These are phyloP conservation scores for Lepidocyrtinus sp. DNA, from an alignment of 2,888 invertebrate genomes.

Conservation along the genomic window DNA sequence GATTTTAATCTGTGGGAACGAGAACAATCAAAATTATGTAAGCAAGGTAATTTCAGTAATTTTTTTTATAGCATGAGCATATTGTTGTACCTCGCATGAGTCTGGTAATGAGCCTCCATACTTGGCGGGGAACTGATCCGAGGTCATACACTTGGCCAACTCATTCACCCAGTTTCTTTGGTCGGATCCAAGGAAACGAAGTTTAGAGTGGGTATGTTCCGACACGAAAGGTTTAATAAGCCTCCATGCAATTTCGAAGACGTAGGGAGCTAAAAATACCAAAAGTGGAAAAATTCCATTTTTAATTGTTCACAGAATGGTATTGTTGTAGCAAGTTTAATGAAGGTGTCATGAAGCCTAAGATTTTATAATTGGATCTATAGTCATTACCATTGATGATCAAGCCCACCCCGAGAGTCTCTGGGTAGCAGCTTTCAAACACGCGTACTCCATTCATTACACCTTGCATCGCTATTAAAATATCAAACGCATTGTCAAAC, in stretches of 20 bases:
- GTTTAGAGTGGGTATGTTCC: slow-evolving; percentile 35
- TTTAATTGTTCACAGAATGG: neutral
- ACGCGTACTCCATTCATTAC: slow-evolving; percentile 17
- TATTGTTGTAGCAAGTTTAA: neutral
- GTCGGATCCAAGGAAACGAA: slow-evolving; percentile 29
- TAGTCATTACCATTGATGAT: slow-evolving; percentile 39
- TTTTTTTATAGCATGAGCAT: neutral
- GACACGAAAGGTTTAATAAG: slow-evolving; percentile 40
- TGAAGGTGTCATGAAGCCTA: neutral
- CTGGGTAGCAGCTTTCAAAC: slow-evolving; percentile 51
- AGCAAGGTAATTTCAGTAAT: neutral
- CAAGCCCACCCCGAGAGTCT: slow-evolving; percentile 27
- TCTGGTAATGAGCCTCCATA: slow-evolving; percentile 39
- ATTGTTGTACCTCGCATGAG: neutral
- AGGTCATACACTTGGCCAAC: slow-evolving; percentile 8
- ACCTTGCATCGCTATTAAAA: slow-evolving; percentile 36
- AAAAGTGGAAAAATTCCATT: neutral
- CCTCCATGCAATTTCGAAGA: slow-evolving; percentile 46
- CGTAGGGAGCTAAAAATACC: slow-evolving; percentile 37
- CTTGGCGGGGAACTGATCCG: slow-evolving; percentile 31
- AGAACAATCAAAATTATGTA: neutral
- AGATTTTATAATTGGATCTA: too few species aligned
- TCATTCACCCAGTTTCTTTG: slow-evolving; percentile 12
- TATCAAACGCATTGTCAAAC: neutral
- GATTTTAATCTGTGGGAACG: neutral